Evolutionary conservation across 2,888 invertebrate genomes (phyloP).

Genomic region (Brachypterus glaber): DNA sequence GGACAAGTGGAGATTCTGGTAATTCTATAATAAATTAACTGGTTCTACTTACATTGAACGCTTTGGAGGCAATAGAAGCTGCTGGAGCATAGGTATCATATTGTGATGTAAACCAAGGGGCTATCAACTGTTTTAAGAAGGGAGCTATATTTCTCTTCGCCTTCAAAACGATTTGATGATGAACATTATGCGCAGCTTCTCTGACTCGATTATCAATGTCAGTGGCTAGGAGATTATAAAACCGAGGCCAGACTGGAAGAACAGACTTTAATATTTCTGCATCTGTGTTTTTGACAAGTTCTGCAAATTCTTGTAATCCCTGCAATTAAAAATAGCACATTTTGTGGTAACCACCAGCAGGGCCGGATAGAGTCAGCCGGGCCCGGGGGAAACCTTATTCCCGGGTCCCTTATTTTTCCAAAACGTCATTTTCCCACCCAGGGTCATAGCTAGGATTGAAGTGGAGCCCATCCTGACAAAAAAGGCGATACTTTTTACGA

Average conservation of each 20-base stretch:
- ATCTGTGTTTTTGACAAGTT: constrained; percentile 56
- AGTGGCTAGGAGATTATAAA: constrained; percentile 63
- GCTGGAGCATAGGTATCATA: constrained; percentile 82
- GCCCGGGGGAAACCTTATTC: too few species aligned
- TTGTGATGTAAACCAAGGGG: constrained; percentile 77
- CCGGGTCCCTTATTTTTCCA: too few species aligned
- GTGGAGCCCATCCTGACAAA: too few species aligned
- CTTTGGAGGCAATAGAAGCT: constrained; percentile 57
- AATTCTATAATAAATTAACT: neutral
- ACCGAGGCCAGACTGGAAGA: constrained; percentile 74
- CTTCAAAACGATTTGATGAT: constrained; percentile 54
- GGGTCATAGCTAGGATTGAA: too few species aligned
- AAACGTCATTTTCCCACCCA: too few species aligned
- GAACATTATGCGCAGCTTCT: constrained; percentile 68
- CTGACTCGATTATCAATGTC: constrained; percentile 78
- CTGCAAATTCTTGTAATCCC: constrained; percentile 75
- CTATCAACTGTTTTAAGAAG: constrained; percentile 65
- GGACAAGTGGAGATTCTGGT: neutral
- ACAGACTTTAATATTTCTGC: constrained; percentile 58
- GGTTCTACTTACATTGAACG: constrained; percentile 48
- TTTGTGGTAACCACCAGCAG: too few species aligned
- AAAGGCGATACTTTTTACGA: too few species aligned
- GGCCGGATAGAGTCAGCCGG: too few species aligned
- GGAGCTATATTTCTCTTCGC: constrained; percentile 72
- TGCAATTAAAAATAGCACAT: constrained; percentile 31